phyloP scores from a whole-genome alignment of 1,140 invertebrate species.

The Saxidomus purpurata region DNA sequence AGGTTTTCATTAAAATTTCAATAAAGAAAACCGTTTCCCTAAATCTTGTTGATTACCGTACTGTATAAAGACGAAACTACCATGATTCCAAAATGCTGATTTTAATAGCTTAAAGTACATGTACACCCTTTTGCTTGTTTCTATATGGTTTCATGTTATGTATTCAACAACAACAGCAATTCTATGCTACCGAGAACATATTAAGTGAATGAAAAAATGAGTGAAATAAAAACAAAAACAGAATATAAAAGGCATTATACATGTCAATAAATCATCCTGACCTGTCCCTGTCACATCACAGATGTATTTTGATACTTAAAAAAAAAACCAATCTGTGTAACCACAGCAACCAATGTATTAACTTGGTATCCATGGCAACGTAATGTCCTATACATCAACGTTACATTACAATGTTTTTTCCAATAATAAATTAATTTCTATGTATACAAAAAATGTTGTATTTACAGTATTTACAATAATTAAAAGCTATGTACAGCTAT shows the following conservation, averaged over 20 bases:
- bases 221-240: neutral
- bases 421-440: slow-evolving; percentile 66
- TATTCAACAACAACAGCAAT: neutral
- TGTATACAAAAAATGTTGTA: slow-evolving; percentile 50
- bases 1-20: too few species aligned
- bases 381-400: slow-evolving; percentile 37
- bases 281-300: slow-evolving; percentile 14
- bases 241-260: neutral
- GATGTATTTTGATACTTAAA: slow-evolving; percentile 47
- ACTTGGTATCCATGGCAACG: slow-evolving; percentile 27
- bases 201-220: neutral
- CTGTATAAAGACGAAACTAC: too few species aligned
- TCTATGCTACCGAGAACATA: neutral
- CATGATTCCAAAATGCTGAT: too few species aligned
- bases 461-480: slow-evolving; percentile 63
- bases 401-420: slow-evolving; percentile 36
- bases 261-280: slow-evolving; percentile 4
- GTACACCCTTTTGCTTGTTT: too few species aligned
- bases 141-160: too few species aligned
- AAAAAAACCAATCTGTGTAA: slow-evolving; percentile 21
- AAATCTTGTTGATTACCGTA: too few species aligned
- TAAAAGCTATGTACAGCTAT: slow-evolving; percentile 53
- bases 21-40: too few species aligned
- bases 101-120: too few species aligned
- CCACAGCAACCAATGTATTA: slow-evolving; percentile 24